phyloP scores from a whole-genome alignment of 2,888 invertebrate genomes.

The Lobophora halterata region DNA sequence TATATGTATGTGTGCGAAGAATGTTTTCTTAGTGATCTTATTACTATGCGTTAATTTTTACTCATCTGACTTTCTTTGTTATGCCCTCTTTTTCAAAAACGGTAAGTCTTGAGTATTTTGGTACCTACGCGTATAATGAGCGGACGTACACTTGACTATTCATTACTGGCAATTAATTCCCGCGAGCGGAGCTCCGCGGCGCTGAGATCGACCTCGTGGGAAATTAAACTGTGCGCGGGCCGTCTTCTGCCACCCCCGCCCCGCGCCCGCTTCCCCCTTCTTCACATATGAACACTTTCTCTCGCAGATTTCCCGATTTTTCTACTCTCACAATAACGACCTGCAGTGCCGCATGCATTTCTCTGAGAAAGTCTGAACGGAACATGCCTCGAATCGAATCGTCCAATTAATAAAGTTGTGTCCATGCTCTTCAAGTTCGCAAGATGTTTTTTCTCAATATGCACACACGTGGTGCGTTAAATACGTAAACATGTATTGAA shows the following conservation, averaged over 20 bases:
- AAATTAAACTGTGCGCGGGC: slow-evolving; percentile 79
- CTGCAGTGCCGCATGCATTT: slow-evolving; percentile 28
- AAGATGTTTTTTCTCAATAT: slow-evolving; percentile 26
- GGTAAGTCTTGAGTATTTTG: slow-evolving; percentile 18
- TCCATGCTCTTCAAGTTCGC: slow-evolving; percentile 7
- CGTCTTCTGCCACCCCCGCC: slow-evolving; percentile 71
- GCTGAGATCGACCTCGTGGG: slow-evolving; percentile 81
- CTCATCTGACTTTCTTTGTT: slow-evolving; percentile 3
- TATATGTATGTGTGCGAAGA: slow-evolving; percentile 25
- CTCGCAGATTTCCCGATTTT: slow-evolving; percentile 66
- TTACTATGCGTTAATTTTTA: slow-evolving; percentile 5
- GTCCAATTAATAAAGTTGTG: slow-evolving; percentile 7
- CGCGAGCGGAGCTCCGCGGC: slow-evolving; percentile 77
- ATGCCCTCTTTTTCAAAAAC: slow-evolving; percentile 8
- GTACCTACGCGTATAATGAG: slow-evolving; percentile 64
- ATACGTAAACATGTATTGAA: slow-evolving; percentile 67
- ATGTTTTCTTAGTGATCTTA: slow-evolving; percentile 12
- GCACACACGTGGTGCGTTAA: slow-evolving; percentile 35
- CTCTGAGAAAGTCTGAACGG: slow-evolving; percentile 1
- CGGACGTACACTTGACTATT: slow-evolving; percentile 78
- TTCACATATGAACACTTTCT: slow-evolving; percentile 75
- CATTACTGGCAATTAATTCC: slow-evolving; percentile 81
- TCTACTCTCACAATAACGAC: slow-evolving; percentile 45
- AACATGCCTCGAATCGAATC: slow-evolving; percentile 9
- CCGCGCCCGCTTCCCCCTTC: slow-evolving; percentile 47